Evolutionary conservation across 2,888 invertebrate species (phyloP), one percentile per base, ranked within the genome.

Genomic region (Nomada goodeniana): DNA sequence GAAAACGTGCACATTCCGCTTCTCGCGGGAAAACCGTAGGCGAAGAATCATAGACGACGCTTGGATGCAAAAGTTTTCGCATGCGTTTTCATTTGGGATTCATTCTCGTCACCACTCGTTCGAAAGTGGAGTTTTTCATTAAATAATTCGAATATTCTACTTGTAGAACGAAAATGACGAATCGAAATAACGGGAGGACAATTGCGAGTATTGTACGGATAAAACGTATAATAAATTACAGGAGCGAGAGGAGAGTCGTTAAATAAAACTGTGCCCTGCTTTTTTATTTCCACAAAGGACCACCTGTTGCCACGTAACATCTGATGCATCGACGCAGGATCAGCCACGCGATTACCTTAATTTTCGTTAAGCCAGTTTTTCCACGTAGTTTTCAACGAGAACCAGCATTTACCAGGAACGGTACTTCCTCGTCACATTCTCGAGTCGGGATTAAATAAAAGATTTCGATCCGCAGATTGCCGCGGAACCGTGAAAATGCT

Each of bases 281-380:
- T 67, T 75, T 70, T n/a, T 79, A 69, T 69, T 87, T 75, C 67
- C 55, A 82, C 76, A 78, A 87, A 84, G 72, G 61, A 63, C 86
- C 86, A 87, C 87, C 87, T 88, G 87, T 88, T 88, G 87, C 87
- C 77, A 83, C 69, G 80, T 80, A 76, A 75, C 80, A 83, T 77
- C 73, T 76, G 84, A 86, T 74, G 65, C 71, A 63, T 84, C 75
- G 76, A 80, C 75, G 64, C 55, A 53, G 73, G 53, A 83, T 83
- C 82, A 71, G 65, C 72, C 63, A 42, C 10, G 69, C 57, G 73
- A 47, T 76, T 76, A 85, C 68, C 68, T 85, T 82, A 79, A 76
- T 75, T 60, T 76, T 72, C 59, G 47, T 71, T 71, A 65, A 70
- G 29, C 77, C n/a, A n/a, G n/a, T 50, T 72, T 36, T 59, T 60